Conservation (phyloP, 1,140 invertebrate genomes). For the Centruroides vittatus region DNA sequence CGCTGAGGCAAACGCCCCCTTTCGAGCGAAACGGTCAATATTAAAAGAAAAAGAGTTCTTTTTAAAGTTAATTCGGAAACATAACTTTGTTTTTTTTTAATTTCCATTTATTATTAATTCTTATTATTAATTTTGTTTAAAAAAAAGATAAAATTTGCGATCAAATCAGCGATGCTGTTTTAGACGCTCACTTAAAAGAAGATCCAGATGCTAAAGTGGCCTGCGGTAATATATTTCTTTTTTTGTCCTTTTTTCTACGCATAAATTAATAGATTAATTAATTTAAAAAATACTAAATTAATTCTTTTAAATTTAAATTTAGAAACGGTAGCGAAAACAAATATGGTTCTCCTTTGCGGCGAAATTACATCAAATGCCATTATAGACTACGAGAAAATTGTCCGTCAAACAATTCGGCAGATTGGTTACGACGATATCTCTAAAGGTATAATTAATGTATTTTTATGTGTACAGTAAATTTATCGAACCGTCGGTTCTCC, state of each 20-base stretch:
- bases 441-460: constrained; percentile 41
- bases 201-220: constrained; percentile 98
- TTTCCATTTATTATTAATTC: not conserved
- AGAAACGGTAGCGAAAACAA: constrained; percentile 27
- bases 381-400: constrained; percentile 92
- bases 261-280: no score
- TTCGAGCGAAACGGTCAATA: no score
- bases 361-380: constrained; percentile 53
- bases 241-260: no score
- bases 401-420: constrained; percentile 83
- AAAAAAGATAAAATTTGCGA: constrained; percentile 95
- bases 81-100: no score
- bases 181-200: constrained; percentile 91
- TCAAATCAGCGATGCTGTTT: constrained; percentile 96
- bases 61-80: no score
- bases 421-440: constrained; percentile 95
- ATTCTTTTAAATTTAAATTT: not conserved
- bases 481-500: no score
- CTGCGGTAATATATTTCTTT: constrained; percentile 52
- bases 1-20: no score
- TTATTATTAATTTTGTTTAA: constrained; percentile 9
- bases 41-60: no score
- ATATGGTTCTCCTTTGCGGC: constrained; percentile 44
- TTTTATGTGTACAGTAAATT: no score
- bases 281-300: no score